Base-by-base conservation (phyloP, 2,888 invertebrate species). In the Rotaria magnacalcarata region DNA sequence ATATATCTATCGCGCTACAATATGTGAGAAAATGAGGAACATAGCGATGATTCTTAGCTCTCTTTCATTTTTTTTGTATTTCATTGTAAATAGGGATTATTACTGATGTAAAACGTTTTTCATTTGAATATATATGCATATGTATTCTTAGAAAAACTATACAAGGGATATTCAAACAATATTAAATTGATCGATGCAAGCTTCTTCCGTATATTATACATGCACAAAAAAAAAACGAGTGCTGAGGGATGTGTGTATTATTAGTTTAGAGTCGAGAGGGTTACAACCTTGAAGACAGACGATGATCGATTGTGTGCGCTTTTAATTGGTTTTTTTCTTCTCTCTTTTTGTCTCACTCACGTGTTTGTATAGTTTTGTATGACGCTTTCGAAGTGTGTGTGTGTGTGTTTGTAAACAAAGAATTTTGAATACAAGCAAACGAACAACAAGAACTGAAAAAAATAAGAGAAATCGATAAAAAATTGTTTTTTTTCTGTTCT, bases 341-440 rank as follows among this genome's bases (percentile, higher is more conserved):
- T 41, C 19, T 67, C 67, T 34, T 34, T 67, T 8, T 67, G 34
- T 67, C 34, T 67, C 67, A 67, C 10, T 11, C 67, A 67, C 34
- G 14, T 67, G 67, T 67, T 67, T 67, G 67, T 67, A 67, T 67
- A 67, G 67, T 67, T 67, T 67, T 67, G 67, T 67, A 67, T 67
- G 67, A 67, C 67, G 67, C 67, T 34, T 67, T 67, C 67, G 67
- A 67, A 67, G 67, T 67, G 67, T 34, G 67, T 60, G 60, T 60
- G 60, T 52, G 52, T 52, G 67, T 67, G 67, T 34, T 34, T 67
- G 67, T 67, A 67, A 67, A 67, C 34, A 67, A 67, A 67, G 67
- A 67, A 67, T 67, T 67, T 67, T 67, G 67, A 41, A 67, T 67
- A 67, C 67, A 67, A 67, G 27, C 67, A 67, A 54, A 67, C 67